phyloP scores from a whole-genome alignment of 2,888 invertebrate species.

The Caenorhabditis sp. region DNA sequence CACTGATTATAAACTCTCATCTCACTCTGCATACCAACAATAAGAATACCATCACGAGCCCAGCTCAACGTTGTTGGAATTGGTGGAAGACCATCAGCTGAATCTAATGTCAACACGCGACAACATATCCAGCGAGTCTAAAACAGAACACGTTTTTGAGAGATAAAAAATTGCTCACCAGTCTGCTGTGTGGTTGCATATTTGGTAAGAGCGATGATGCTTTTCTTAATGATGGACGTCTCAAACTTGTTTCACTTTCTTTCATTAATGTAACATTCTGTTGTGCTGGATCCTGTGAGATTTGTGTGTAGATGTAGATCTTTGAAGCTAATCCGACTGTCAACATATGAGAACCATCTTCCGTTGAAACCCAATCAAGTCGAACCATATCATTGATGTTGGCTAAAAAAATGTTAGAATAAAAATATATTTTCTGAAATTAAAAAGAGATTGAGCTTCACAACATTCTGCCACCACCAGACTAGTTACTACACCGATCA shows the following conservation, averaged over 20 bases:
- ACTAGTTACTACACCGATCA: neutral
- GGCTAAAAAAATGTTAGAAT: conserved; percentile 66
- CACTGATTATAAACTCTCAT: conserved; percentile 97
- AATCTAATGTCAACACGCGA: conserved; percentile 58
- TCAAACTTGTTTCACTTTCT: conserved; percentile 60
- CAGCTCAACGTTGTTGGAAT: conserved; percentile 98
- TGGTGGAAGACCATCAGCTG: conserved; percentile 91
- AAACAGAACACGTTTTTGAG: no score
- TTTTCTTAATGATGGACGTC: conserved; percentile 60
- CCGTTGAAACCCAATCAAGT: conserved; percentile 95
- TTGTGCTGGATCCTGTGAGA: conserved; percentile 89
- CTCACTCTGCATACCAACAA: conserved; percentile 99
- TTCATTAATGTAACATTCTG: conserved; percentile 89
- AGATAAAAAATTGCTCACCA: no score
- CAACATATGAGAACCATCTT: conserved; percentile 95
- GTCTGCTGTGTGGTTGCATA: conserved; percentile 39
- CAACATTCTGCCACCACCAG: neutral
- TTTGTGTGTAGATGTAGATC: conserved; percentile 88
- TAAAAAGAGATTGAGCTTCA: neutral
- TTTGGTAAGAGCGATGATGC: conserved; percentile 55
- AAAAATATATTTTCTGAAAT: neutral
- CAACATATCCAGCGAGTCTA: conserved; percentile 67
- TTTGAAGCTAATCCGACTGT: conserved; percentile 78
- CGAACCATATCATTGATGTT: conserved; percentile 52
- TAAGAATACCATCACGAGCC: conserved; percentile 95